Evolutionary conservation across 1,140 invertebrate species (phyloP), one percentile per base, ranked within the genome.

Genomic region (Cyphomyrmex costatus): DNA sequence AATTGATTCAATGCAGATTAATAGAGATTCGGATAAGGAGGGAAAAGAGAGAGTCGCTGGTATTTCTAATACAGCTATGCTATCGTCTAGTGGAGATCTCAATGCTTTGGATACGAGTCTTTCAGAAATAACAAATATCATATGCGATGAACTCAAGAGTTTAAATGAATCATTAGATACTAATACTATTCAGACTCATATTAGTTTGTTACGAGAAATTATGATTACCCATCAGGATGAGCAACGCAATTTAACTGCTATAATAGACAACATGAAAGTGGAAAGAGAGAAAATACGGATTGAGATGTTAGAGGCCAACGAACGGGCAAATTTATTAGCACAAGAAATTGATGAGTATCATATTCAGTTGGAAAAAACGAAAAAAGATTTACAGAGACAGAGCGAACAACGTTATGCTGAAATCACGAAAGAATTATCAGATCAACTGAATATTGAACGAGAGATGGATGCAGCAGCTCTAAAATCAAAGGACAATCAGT

Each of bases 311-410:
- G 98, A 98, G 89, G 98, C 98, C 0, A 98, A 98, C 90, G 96
- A 97, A 46, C 95, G 98, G 85, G 97, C 98, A 0, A 96, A 96
- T 8, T 90, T 98, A 51, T 94, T 99, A 27, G 98, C 98, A 2
- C 97, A 98, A 83, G 98, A 99, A 94, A 97, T 98, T 1, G 98
- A 99, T 93, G 98, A 99, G 73, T 97, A 98, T 90, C 98, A 99
- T 93, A 95, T 96, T 0, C 96, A 97, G 58, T 96, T 98, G 89
- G 98, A 99, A 94, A 96, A 96, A 83, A 96, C 96, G 36, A 95
- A 97, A 70, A 96, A 97, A 91, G 96, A 96, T 56, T 96, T 97
- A 76, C 95, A 97, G 56, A 97, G 97, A 66, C 95, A 96, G 70
- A 92, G 98, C 3, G 98, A 98, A 91, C 96, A 96, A 60, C 96